Evolutionary conservation across 1,140 invertebrate species (phyloP), one percentile per base, ranked within the genome.

Genomic region (Pseudomyrmex cubaensis): DNA sequence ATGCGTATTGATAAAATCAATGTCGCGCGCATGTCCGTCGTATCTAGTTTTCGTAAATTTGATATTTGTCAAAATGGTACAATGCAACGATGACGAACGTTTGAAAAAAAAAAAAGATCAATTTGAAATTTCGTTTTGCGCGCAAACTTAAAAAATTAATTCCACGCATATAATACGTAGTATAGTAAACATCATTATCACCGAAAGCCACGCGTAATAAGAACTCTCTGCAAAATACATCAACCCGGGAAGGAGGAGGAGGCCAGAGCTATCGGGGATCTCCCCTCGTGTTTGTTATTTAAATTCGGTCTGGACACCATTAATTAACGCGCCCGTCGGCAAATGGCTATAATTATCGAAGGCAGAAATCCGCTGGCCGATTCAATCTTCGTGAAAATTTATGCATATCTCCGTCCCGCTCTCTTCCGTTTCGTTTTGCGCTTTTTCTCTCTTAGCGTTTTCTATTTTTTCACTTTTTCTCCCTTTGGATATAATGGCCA

Each of bases 281-380:
- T 25, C 61, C 61, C 61, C 2, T 63, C 61, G 13, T 15, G 61
- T 77, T 63, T 61, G 57, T 84, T 87, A 85, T 87, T 89, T 88
- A 87, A 89, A 85, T 80, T 72, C 48, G 84, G 35, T 35, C 35
- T 35, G 35, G 35, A 35, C 35, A 35, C 75, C 84, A 87, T 90
- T 91, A 90, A 90, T 91, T 90, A 90, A 85, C 82, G 78, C 77
- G 75, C 84, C 52, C 83, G 82, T 87, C 87, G 64, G 83, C 86
- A 67, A 76, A 75, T 48, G 57, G 63, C 48, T 61, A 73, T 89
- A 90, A 90, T 89, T 89, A 80, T 69, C 61, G 77, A 86, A 84
- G 88, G 85, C 83, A 75, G 72, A 13, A 56, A 56, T 61, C 5
- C 35, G 35, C 35, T 5, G 35, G 5, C 35, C 35, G 63, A 83